phyloP scores from a whole-genome alignment of 2,113 vertebrate species.

The Scomber scombrus region DNA sequence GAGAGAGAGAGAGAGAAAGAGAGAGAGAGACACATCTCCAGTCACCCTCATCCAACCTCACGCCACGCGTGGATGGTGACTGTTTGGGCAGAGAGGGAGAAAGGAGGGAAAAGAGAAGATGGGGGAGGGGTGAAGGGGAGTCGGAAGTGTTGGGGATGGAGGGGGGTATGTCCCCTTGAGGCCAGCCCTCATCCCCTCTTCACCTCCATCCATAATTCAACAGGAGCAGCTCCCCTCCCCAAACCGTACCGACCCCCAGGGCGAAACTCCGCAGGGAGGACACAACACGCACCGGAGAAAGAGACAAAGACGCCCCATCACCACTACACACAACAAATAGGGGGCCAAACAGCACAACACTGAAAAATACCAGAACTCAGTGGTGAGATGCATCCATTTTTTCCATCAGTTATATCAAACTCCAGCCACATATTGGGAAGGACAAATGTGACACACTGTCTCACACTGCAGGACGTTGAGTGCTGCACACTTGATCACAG shows the following conservation, averaged over 20 bases:
- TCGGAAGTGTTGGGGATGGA: conserved; percentile 57
- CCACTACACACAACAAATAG: conserved; percentile 8
- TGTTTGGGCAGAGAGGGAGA: conserved; percentile 58
- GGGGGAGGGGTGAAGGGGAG: conserved; percentile 32
- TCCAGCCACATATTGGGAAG: conserved; percentile 1
- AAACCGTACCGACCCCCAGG: conserved; percentile 56
- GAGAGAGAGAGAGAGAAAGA: conserved; percentile 16
- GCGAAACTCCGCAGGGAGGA: conserved; percentile 60
- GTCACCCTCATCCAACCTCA: conserved; percentile 78
- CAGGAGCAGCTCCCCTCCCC: conserved; percentile 44
- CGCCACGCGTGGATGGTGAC: conserved; percentile 75
- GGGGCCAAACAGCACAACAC: conserved; percentile 20
- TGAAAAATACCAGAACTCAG: conserved; percentile 29
- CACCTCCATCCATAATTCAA: conserved; percentile 87
- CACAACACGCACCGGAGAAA: conserved; percentile 60
- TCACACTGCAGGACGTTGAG: conserved; percentile 15
- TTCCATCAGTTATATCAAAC: conserved; percentile 10
- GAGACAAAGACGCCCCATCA: conserved; percentile 43
- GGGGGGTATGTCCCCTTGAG: conserved; percentile 69
- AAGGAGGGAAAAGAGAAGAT: conserved; percentile 18
- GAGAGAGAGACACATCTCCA: conserved; percentile 58
- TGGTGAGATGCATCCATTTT: conserved; percentile 1
- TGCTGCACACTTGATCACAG: conserved; percentile 1
- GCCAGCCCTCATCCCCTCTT: conserved; percentile 78
- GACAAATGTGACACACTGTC: conserved; percentile 1